phyloP scores from a whole-genome alignment of 2,113 vertebrate genomes.

The Zingel zingel region DNA sequence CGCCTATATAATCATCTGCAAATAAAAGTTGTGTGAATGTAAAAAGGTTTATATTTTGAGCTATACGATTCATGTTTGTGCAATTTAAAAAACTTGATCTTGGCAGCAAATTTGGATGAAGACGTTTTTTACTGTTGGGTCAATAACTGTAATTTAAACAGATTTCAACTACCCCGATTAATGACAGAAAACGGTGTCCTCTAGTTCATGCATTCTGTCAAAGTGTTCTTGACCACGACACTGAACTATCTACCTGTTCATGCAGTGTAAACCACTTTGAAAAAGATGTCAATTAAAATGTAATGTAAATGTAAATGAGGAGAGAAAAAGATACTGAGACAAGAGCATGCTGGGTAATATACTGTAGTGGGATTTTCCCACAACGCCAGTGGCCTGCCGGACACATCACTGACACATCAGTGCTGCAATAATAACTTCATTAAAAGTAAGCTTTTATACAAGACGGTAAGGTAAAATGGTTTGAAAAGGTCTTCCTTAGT shows the following conservation, averaged over 20 bases:
- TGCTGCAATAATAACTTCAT: not conserved
- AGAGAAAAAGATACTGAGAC: not conserved
- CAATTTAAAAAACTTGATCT: not conserved
- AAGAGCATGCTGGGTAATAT: slow-evolving; percentile 18
- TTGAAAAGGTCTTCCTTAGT: too few species aligned
- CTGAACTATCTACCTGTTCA: not conserved
- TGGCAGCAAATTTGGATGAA: too few species aligned
- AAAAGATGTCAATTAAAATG: slow-evolving; percentile 14
- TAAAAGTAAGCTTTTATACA: too few species aligned
- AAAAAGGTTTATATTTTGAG: not conserved
- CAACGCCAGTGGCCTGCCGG: not conserved
- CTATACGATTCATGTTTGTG: not conserved
- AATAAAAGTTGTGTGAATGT: not conserved
- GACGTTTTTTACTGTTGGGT: not conserved
- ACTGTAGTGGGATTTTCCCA: not conserved
- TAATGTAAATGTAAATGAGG: slow-evolving; percentile 34
- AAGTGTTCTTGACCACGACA: not conserved
- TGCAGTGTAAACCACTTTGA: not conserved
- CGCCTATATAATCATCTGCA: not conserved
- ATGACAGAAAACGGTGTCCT: not conserved
- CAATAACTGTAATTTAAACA: not conserved
- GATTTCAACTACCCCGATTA: not conserved
- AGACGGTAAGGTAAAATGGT: too few species aligned
- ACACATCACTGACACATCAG: not conserved
- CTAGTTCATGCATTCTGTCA: not conserved